These are phyloP conservation scores for Rhopalosiphum nymphaeae DNA, from an alignment of 2,888 invertebrate species.

Conservation along the genomic window DNA sequence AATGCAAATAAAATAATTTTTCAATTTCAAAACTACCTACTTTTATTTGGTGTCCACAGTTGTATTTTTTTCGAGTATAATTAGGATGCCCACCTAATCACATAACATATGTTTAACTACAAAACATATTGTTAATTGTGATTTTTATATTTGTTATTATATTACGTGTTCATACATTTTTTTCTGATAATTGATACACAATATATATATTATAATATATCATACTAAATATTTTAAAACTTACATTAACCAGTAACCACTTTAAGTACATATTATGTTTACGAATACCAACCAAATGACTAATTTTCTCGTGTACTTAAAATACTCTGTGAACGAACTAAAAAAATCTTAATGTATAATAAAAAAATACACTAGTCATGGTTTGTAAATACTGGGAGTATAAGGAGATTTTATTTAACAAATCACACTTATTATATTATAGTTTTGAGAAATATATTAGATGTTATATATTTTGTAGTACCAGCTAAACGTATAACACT, in stretches of 20 bases:
- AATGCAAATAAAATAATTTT: conserved; percentile 15
- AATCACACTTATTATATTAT: not conserved
- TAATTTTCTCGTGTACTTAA: not conserved
- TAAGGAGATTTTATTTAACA: not conserved
- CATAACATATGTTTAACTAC: not conserved
- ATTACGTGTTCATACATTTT: not conserved
- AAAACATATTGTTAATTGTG: not conserved
- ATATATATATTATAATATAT: not conserved
- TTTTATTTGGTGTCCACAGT: not conserved
- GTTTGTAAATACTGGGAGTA: not conserved
- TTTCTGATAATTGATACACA: not conserved
- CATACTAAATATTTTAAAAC: not conserved
- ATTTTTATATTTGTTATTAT: not conserved
- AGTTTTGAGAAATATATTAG: not conserved
- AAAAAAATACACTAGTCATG: not conserved
- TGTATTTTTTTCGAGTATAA: not conserved
- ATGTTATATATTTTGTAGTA: not conserved
- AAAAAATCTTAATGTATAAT: not conserved
- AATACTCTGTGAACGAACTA: not conserved
- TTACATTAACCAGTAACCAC: not conserved
- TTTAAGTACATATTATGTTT: not conserved
- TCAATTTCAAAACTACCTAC: not conserved
- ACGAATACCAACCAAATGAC: not conserved
- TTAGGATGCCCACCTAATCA: not conserved
- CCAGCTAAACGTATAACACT: not conserved